Evolutionary conservation across 2,113 vertebrate genomes (phyloP), one percentile per base, ranked within the genome.

Genomic region (Hippocampus barbouri): DNA sequence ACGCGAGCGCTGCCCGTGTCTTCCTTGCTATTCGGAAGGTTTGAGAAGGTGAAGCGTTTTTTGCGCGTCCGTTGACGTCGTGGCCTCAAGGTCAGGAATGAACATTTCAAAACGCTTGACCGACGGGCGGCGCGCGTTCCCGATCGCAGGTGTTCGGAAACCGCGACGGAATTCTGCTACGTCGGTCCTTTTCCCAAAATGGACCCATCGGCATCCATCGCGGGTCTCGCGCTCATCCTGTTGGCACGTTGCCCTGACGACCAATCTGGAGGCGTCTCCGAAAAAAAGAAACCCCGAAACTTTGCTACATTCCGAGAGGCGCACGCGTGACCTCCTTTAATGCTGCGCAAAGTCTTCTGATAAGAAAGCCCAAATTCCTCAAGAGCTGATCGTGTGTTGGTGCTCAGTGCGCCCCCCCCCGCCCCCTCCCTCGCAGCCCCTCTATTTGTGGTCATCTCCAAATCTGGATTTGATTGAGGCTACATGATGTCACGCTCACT

Each of bases 391-490:
- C 64, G 61, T 75, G 74, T 63, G 63, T 77, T 74, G 71, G 79
- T 71, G 56, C 34, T 63, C 43, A 25, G 67, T 76, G 61, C 71
- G 73, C 34, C 34, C 5, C 34, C 34, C 5, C 34, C 34, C 34
- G 0, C 30, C 30, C 0, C 59, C 65, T 12, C 43, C 43, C 74
- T 80, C 71, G 5, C 34, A 1, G 34, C 79, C 68, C 70, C 79
- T 56, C 70, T 62, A 71, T 75, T 75, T 76, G 79, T 78, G 79
- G 73, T 82, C 82, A 75, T n/a, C 34, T 78, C 77, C 61, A 64
- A 80, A 75, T 88, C 87, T 87, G 87, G 78, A 83, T 88, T 79
- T 85, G 72, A 87, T 88, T 83, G 78, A 83, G 74, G 71, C 76
- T 77, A 38, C 81, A 84, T 88, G 87, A 88, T 87, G 87, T 88